phyloP scores from a whole-genome alignment of 1,140 invertebrate genomes.

The Ceratitis capitata region DNA sequence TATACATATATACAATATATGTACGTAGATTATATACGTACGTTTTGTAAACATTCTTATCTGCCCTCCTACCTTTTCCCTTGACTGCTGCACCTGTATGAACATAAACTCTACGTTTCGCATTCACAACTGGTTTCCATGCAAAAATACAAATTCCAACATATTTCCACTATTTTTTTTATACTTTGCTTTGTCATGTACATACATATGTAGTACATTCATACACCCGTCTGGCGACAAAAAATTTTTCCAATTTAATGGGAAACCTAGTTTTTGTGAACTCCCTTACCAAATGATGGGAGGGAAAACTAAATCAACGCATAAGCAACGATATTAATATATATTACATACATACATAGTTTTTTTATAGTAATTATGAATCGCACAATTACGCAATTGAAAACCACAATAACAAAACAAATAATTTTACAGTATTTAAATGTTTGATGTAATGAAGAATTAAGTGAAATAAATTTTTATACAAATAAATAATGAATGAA shows the following conservation, averaged over 20 bases:
- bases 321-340: slow-evolving; percentile 20
- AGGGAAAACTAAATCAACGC: background rate
- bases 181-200: background rate
- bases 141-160: too few relatives aligned
- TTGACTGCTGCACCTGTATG: too few relatives aligned
- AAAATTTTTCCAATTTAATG: background rate
- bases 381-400: slow-evolving; percentile 7
- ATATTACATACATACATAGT: background rate
- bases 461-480: background rate
- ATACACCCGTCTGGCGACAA: background rate
- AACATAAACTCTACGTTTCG: too few relatives aligned
- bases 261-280: background rate
- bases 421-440: slow-evolving; percentile 22
- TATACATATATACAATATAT: too few relatives aligned
- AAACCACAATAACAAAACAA: background rate
- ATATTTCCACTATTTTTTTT: background rate
- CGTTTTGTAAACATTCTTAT: background rate
- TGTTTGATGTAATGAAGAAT: background rate
- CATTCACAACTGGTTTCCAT: too few relatives aligned
- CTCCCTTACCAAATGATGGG: background rate
- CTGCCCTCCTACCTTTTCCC: too few relatives aligned
- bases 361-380: background rate
- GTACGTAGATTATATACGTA: too few relatives aligned
- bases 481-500: background rate
- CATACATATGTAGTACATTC: background rate